phyloP scores from a whole-genome alignment of 2,797 vertebrate species.

The Sebastes diaconus region DNA sequence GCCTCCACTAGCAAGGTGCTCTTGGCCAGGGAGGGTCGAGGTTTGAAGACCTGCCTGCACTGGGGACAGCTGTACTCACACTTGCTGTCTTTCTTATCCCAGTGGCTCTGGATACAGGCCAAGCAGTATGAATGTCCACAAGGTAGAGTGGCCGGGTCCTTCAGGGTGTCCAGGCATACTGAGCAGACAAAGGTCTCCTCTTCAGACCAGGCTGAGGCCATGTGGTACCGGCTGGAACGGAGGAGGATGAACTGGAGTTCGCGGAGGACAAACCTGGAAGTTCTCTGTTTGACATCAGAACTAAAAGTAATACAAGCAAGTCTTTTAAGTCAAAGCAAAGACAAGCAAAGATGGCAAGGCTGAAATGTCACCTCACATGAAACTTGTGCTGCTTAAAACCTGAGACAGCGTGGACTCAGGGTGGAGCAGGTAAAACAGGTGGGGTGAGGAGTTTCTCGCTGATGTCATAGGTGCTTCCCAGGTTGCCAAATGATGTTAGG shows the following conservation, averaged over 20 bases:
- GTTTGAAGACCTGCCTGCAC: constrained; percentile 81
- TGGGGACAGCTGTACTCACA: constrained; percentile 81
- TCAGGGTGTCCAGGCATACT: constrained; percentile 82
- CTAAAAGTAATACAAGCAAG: neutral
- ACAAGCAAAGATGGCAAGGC: neutral
- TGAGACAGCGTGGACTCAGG: constrained; percentile 23
- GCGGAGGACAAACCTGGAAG: neutral
- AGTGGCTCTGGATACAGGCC: constrained; percentile 81
- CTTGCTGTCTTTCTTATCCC: constrained; percentile 71
- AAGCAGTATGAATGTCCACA: constrained; percentile 87
- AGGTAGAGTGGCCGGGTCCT: constrained; percentile 81
- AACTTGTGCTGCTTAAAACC: constrained; percentile 55
- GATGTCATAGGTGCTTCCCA: constrained; percentile 22
- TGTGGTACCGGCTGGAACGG: neutral
- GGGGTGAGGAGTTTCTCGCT: constrained; percentile 49
- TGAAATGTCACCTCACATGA: constrained; percentile 49
- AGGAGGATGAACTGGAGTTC: neutral
- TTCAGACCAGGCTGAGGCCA: constrained; percentile 77
- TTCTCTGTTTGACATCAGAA: neutral
- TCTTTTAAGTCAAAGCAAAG: neutral
- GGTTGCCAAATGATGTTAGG: neutral
- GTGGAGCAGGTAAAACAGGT: constrained; percentile 77
- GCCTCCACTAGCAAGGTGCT: constrained; percentile 81
- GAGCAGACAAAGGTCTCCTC: constrained; percentile 82
- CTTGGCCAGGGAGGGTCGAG: constrained; percentile 78